Conservation (phyloP, 2,888 invertebrate genomes). For the Melanostoma mellinum region DNA sequence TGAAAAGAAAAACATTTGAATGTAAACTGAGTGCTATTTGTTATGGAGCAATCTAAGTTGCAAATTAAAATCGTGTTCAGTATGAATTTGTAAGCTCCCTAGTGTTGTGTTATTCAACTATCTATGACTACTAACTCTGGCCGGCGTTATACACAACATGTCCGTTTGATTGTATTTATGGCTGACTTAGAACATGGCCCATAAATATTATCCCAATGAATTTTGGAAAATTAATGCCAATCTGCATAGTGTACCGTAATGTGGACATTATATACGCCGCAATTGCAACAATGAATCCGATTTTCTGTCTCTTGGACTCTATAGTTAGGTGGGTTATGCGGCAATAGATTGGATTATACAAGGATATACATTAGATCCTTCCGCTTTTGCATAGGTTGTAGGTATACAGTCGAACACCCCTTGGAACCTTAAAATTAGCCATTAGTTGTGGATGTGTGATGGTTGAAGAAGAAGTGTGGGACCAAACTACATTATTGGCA, state of each 20-base stretch:
- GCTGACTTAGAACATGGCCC: slow-evolving; percentile 72
- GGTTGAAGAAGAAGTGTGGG: slow-evolving; percentile 7
- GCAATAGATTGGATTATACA: slow-evolving; percentile 64
- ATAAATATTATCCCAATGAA: slow-evolving; percentile 71
- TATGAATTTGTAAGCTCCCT: slow-evolving; percentile 65
- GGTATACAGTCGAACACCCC: slow-evolving; percentile 6
- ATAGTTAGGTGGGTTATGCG: slow-evolving; percentile 53
- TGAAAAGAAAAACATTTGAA: too few species aligned
- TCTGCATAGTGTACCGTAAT: slow-evolving; percentile 73
- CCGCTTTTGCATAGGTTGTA: slow-evolving; percentile 28
- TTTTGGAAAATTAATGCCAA: slow-evolving; percentile 73
- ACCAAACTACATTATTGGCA: slow-evolving; percentile 66
- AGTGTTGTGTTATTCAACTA: slow-evolving; percentile 57
- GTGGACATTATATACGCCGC: slow-evolving; percentile 72
- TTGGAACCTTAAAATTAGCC: slow-evolving; percentile 44
- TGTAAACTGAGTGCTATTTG: not conserved
- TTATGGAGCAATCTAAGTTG: slow-evolving; percentile 51
- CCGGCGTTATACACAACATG: slow-evolving; percentile 24
- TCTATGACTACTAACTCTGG: slow-evolving; percentile 34
- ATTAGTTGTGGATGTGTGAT: slow-evolving; percentile 51
- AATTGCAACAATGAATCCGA: slow-evolving; percentile 72
- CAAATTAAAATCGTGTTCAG: slow-evolving; percentile 71
- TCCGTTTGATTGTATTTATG: slow-evolving; percentile 71
- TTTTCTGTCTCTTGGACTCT: slow-evolving; percentile 54
- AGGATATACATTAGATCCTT: slow-evolving; percentile 55